Evolutionary conservation across 1,140 invertebrate genomes (phyloP).

Genomic region (Philotrypesis tridentata): DNA sequence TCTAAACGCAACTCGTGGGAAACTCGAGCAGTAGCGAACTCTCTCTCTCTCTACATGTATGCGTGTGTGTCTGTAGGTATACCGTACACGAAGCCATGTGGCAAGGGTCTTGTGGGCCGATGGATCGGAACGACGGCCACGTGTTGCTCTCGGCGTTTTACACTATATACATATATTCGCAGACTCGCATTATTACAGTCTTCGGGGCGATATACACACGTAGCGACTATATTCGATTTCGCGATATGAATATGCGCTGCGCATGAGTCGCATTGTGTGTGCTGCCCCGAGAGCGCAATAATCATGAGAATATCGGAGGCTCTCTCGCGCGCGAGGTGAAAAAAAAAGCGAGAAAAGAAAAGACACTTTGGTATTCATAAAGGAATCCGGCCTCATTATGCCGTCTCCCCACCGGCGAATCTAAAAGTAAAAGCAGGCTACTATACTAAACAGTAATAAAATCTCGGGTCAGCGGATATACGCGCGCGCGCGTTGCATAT

Average conservation of each 20-base stretch:
- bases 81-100: neutral
- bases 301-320: neutral
- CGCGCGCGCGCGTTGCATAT: neutral
- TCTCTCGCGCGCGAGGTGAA: no score
- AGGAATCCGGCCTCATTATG: neutral
- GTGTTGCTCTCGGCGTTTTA: neutral
- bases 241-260: no score
- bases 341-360: neutral
- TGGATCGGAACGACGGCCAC: neutral
- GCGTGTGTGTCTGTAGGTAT: neutral
- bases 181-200: neutral
- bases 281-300: no score
- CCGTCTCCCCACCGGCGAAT: neutral
- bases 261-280: no score
- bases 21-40: neutral
- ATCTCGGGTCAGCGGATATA: neutral
- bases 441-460: neutral
- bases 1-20: slow-evolving; percentile 25
- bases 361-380: neutral
- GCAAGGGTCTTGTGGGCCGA: neutral
- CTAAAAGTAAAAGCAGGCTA: neutral
- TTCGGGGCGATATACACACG: no score
- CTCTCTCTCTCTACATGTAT: no score
- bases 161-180: no score
- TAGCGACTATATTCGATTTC: no score